Base-by-base conservation (phyloP, 2,888 invertebrate genomes). In the Drosophila kanekoi region DNA sequence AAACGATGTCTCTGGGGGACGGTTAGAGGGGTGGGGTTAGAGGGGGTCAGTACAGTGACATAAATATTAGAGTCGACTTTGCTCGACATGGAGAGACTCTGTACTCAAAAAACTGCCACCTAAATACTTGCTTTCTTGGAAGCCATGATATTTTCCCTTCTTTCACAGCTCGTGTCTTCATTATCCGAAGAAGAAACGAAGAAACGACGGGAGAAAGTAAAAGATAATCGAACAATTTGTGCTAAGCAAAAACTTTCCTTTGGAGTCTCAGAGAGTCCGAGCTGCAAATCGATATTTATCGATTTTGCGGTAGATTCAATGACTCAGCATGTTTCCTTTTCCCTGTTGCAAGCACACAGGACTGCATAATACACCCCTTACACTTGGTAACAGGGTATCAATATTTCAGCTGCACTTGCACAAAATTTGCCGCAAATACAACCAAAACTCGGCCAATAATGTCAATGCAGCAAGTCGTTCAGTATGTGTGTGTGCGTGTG, bases 401-500 rank as follows among this genome's bases (percentile, higher is more conserved):
- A 13, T 35, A 74, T 87, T 70, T 79, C 72, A 72, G 88, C 83
- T 83, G 83, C 77, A 82, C 72, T 71, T 72, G 83, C 83, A 88
- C 68, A 82, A 86, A 72, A 88, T 86, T 67, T 77, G 62, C 59
- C 16, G 65, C 72, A 62, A 85, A 82, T 79, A 77, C 79, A 85
- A 79, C 68, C 85, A 76, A 85, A 87, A 74, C 51, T 64, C 38
- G 32, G 72, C 13, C 59, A 53, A 74, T 76, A 71, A 76, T 74
- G 72, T 53, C 77, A 73, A 44, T 62, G 53, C 59, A 71, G 64
- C 47, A 28, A 37, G 28, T 35, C 13, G 37, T 10, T 35, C 11
- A 20, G 32, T n/a, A 14, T n/a, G 11, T 18, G 1, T 32, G 5
- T 37, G 37, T 33, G 18, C 44, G 16, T 43, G 20, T 33, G 28